Conservation (phyloP, 2,888 invertebrate species). For the Limenitis camilla region DNA sequence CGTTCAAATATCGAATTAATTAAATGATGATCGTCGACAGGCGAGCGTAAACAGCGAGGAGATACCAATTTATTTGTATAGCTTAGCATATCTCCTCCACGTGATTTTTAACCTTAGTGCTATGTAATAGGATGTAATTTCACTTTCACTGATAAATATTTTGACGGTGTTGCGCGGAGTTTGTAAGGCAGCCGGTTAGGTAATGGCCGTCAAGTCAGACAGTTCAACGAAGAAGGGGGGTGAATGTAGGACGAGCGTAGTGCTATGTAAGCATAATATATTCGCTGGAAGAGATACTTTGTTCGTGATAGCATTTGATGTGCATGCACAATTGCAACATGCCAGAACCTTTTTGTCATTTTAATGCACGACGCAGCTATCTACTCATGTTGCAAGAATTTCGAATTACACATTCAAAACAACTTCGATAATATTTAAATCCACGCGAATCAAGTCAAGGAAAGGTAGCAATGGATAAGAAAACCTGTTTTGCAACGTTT, state of each 20-base stretch:
- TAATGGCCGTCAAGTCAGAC: conserved; percentile 64
- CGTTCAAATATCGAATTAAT: conserved; percentile 68
- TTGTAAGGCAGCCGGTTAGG: conserved; percentile 64
- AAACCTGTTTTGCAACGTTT: conserved; percentile 14
- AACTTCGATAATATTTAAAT: conserved; percentile 9
- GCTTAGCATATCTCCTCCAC: conserved; percentile 21
- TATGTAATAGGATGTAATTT: conserved; percentile 30
- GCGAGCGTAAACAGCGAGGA: conserved; percentile 58
- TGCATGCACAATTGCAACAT: conserved; percentile 18
- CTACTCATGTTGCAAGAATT: neutral
- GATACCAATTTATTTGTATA: conserved; percentile 44
- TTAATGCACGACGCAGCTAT: conserved; percentile 3
- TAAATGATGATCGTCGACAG: conserved; percentile 59
- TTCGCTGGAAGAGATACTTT: conserved; percentile 43
- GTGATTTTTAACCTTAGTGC: conserved; percentile 41
- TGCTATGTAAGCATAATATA: conserved; percentile 34
- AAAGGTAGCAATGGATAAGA: conserved; percentile 8
- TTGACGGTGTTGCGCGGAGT: conserved; percentile 40
- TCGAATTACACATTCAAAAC: conserved; percentile 6
- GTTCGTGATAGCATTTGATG: conserved; percentile 32
- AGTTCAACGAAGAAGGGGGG: conserved; percentile 65
- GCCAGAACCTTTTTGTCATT: conserved; percentile 6
- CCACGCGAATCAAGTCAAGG: conserved; percentile 7
- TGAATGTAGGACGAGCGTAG: conserved; percentile 63
- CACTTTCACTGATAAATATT: conserved; percentile 21